Percentiles rank a stretch among this genome's conserved stretches.
Evolutionary conservation across 2,888 invertebrate species (phyloP).

Genomic region (Melolontha melolontha): DNA sequence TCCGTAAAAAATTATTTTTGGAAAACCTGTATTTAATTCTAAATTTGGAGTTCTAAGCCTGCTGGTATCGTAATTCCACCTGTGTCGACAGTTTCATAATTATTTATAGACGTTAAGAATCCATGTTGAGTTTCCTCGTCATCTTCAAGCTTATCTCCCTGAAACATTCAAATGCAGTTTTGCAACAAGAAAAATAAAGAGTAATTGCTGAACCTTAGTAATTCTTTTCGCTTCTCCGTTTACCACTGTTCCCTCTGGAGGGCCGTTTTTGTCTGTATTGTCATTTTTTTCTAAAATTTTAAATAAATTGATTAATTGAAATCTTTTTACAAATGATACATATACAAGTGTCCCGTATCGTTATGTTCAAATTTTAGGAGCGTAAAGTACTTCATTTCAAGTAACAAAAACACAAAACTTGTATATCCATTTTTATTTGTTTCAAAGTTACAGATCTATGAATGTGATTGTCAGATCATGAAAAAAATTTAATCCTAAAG

Average conservation of each 20-base stretch:
- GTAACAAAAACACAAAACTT: too few relatives aligned
- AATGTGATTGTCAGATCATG: too few relatives aligned
- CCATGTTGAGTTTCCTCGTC: constrained; percentile 66
- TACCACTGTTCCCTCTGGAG: constrained; percentile 9
- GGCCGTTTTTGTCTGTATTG: constrained; percentile 4
- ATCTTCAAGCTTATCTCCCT: constrained; percentile 52
- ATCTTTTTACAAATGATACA: too few relatives aligned
- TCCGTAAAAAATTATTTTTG: neutral
- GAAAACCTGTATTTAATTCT: neutral
- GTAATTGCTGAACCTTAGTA: constrained; percentile 12
- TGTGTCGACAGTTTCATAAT: constrained; percentile 67
- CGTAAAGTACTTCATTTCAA: too few relatives aligned
- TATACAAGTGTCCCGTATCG: too few relatives aligned
- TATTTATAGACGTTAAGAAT: constrained; percentile 55
- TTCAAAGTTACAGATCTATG: too few relatives aligned
- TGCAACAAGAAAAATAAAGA: neutral
- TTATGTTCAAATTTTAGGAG: too few relatives aligned
- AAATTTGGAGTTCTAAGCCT: constrained; percentile 60
- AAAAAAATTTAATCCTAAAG: too few relatives aligned
- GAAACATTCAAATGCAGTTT: neutral
- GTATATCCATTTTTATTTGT: too few relatives aligned
- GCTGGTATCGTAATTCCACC: constrained; percentile 72
- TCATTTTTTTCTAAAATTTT: constrained; percentile 17
- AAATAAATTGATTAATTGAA: too few relatives aligned
- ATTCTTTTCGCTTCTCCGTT: constrained; percentile 50